Evolutionary conservation across 2,797 vertebrate genomes (phyloP).

Genomic region (Eospalax fontanierii): DNA sequence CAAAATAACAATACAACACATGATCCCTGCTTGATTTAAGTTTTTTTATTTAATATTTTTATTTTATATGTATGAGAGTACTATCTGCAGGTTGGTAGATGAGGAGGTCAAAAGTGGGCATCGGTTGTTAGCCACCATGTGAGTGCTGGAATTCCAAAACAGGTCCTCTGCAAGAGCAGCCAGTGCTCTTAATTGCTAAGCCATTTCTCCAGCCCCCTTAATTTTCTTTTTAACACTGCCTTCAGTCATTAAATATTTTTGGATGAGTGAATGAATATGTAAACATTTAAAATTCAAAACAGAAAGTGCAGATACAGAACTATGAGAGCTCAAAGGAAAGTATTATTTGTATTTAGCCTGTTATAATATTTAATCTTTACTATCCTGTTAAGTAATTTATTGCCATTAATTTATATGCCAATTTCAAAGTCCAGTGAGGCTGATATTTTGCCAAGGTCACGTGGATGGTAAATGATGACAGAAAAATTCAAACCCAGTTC

Average conservation of each 20-base stretch:
- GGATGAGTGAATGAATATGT: background rate
- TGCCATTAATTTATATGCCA: background rate
- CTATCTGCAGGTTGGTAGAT: no score
- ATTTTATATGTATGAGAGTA: no score
- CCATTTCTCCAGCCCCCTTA: background rate
- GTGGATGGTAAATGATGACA: background rate
- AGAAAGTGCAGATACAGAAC: background rate
- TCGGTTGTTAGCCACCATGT: no score
- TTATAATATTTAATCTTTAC: constrained; percentile 13
- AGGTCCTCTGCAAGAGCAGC: no score
- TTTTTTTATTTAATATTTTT: constrained; percentile 22
- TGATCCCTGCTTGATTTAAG: background rate
- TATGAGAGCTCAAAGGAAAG: constrained; percentile 11
- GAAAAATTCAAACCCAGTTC: constrained; percentile 25
- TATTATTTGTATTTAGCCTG: background rate
- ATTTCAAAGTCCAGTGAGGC: background rate
- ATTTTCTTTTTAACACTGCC: background rate
- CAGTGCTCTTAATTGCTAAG: no score
- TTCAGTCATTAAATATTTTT: background rate
- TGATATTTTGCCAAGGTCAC: background rate
- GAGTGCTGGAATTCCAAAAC: no score
- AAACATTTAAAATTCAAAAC: background rate
- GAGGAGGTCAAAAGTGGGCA: no score
- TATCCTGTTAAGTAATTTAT: constrained; percentile 39
- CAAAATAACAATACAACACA: background rate